These are phyloP conservation scores for Drosophila sulfurigaster DNA, from an alignment of 1,140 invertebrate species.

Conservation along the genomic window DNA sequence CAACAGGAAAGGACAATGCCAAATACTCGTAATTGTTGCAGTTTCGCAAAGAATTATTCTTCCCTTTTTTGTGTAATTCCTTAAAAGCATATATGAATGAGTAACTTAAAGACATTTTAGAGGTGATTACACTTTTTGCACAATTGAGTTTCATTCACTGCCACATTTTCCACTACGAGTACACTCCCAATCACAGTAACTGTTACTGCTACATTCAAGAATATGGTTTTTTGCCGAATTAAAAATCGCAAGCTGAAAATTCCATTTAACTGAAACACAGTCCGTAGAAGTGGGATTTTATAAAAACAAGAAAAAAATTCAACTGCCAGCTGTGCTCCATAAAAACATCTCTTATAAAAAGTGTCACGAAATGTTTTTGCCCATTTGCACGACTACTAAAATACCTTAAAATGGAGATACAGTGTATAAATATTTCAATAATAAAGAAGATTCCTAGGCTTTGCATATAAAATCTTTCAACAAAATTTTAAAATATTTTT, in stretches of 20 bases:
- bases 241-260: conserved; percentile 21
- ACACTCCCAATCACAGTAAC: conserved; percentile 16
- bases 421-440: too few species aligned
- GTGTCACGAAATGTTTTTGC: too few species aligned
- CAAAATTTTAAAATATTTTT: too few species aligned
- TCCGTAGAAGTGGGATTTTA: conserved; percentile 4
- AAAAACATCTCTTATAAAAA: conserved; percentile 22
- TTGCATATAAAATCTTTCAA: too few species aligned
- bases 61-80: neutral
- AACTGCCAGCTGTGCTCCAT: neutral
- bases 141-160: conserved; percentile 41
- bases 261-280: neutral
- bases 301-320: conserved; percentile 7
- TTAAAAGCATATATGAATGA: neutral
- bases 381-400: neutral
- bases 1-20: neutral
- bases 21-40: conserved; percentile 44
- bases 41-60: neutral
- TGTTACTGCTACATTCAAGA: conserved; percentile 17
- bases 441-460: too few species aligned
- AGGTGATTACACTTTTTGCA: conserved; percentile 37
- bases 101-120: conserved; percentile 27
- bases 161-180: conserved; percentile 14
- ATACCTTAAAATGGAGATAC: neutral
- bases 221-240: conserved; percentile 35